Evolutionary conservation across 1,140 invertebrate species (phyloP).

Genomic region (Calycopis cecrops): DNA sequence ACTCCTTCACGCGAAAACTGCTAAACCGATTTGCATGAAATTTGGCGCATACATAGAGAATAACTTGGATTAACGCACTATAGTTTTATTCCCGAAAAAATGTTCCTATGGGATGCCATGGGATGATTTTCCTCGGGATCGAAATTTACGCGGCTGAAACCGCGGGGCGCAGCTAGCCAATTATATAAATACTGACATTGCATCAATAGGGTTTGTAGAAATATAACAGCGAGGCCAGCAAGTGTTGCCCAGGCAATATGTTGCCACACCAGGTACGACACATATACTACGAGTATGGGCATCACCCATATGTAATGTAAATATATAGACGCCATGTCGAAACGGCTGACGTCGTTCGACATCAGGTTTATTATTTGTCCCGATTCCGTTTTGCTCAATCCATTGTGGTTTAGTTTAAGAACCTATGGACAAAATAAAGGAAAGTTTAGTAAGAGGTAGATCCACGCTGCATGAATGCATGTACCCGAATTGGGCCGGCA

Average conservation of each 20-base stretch:
- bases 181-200: constrained; percentile 73
- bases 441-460: no score
- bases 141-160: no score
- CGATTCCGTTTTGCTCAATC: constrained; percentile 83
- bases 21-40: no score
- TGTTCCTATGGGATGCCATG: no score
- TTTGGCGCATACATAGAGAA: no score
- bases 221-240: constrained; percentile 77
- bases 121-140: no score
- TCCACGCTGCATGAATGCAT: no score
- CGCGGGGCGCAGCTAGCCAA: no score
- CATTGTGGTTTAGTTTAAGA: constrained; percentile 75
- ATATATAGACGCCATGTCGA: constrained; percentile 73
- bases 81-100: no score
- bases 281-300: constrained; percentile 81
- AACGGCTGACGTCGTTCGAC: constrained; percentile 87
- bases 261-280: constrained; percentile 79
- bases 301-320: constrained; percentile 84
- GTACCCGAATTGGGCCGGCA: no score
- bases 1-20: no score
- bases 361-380: constrained; percentile 92
- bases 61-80: no score
- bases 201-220: constrained; percentile 78
- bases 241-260: constrained; percentile 76
- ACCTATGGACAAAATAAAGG: constrained; percentile 52